Conservation (phyloP, 2,113 vertebrate species). For the Myocastor coypus region DNA sequence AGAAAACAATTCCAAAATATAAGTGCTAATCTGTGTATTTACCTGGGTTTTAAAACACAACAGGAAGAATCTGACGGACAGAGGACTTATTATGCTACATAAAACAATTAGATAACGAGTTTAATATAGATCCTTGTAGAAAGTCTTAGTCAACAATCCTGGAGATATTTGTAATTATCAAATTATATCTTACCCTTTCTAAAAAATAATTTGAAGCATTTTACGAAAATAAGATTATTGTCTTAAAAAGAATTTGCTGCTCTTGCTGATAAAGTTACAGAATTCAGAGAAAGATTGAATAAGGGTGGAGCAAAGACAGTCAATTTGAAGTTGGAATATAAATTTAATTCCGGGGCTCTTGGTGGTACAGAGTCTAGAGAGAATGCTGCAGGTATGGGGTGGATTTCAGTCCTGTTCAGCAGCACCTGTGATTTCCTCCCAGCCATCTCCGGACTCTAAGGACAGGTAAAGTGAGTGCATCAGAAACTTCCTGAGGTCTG, state of each 20-base stretch:
- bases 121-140: conserved; percentile 10
- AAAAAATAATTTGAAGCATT: conserved; percentile 24
- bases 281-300: neutral
- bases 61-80: conserved; percentile 10
- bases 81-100: neutral
- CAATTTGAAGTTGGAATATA: neutral
- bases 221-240: conserved; percentile 36
- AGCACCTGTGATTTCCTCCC: neutral
- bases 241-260: neutral
- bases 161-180: conserved; percentile 62
- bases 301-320: neutral
- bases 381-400: neutral
- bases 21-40: conserved; percentile 40
- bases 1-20: conserved; percentile 63
- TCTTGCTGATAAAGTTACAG: neutral
- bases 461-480: no score
- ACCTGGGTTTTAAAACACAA: conserved; percentile 33
- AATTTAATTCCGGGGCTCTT: neutral
- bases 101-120: conserved; percentile 36
- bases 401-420: neutral
- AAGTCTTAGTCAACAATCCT: conserved; percentile 50
- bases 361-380: neutral
- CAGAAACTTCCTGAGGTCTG: neutral
- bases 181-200: conserved; percentile 20
- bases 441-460: neutral